Conservation (phyloP, 2,113 vertebrate species). For the Corythaixoides concolor region DNA sequence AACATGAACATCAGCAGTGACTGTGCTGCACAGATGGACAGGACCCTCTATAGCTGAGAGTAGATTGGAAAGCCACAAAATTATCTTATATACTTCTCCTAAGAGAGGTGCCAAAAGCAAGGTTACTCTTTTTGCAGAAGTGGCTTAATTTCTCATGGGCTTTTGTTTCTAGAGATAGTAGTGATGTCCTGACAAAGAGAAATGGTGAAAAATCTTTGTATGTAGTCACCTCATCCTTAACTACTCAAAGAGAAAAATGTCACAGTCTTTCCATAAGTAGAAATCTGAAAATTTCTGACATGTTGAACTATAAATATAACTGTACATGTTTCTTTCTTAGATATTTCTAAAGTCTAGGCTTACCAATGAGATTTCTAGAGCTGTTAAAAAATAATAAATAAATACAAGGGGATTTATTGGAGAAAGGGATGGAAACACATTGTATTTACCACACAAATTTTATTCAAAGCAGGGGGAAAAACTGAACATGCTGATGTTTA, state of each 20-base stretch:
- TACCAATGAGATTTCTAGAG: background rate
- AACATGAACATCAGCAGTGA: background rate
- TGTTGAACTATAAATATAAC: background rate
- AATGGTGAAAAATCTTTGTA: background rate
- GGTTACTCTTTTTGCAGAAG: background rate
- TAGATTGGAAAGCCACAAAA: background rate
- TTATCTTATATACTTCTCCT: background rate
- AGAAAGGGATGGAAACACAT: background rate
- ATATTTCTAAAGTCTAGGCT: background rate
- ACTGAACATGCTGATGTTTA: background rate
- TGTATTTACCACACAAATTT: background rate
- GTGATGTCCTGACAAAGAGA: background rate
- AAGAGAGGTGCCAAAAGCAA: background rate
- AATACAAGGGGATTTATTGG: background rate
- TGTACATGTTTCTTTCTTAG: background rate
- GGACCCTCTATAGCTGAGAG: background rate
- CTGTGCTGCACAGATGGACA: background rate
- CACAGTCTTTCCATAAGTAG: background rate
- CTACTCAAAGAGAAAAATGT: background rate
- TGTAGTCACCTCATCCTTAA: background rate
- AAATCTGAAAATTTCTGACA: background rate
- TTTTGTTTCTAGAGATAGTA: background rate
- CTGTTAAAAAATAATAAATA: background rate
- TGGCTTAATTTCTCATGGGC: fast-evolving
- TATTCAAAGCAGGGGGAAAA: background rate